A percentile compares a stretch with the other conserved stretches of the same genome.
These are phyloP conservation scores for Sitodiplosis mosellana DNA, from an alignment of 1,140 invertebrate species.

Conservation along the genomic window DNA sequence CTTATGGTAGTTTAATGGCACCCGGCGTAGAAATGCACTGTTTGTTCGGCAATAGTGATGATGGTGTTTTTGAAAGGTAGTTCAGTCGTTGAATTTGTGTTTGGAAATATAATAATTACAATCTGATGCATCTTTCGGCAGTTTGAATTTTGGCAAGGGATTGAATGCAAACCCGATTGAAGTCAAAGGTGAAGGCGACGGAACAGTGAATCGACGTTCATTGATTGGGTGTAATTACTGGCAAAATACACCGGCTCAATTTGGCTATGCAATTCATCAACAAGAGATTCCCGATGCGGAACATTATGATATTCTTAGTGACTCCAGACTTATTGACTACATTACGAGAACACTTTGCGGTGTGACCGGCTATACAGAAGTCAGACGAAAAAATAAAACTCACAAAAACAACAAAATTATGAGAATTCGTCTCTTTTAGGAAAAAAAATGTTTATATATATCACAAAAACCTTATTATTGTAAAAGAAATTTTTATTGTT, in stretches of 20 bases:
- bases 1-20: too few relatives aligned
- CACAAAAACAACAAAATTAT: too few relatives aligned
- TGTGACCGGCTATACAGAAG: too few relatives aligned
- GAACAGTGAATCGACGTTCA: constrained; percentile 84
- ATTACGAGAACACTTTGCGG: too few relatives aligned
- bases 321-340: neutral
- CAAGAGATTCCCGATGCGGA: neutral
- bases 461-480: too few relatives aligned
- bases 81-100: neutral
- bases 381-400: too few relatives aligned
- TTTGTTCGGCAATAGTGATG: too few relatives aligned
- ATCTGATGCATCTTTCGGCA: neutral
- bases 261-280: neutral
- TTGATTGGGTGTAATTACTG: constrained; percentile 63
- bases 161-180: constrained; percentile 42
- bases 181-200: constrained; percentile 74
- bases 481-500: too few relatives aligned
- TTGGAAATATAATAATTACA: neutral
- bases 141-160: neutral
- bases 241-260: constrained; percentile 17
- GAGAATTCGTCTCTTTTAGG: too few relatives aligned
- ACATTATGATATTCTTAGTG: neutral
- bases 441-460: too few relatives aligned
- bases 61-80: too few relatives aligned
- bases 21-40: too few relatives aligned